Base-by-base conservation (phyloP, 2,888 invertebrate species). In the Xanthorhoe designata region DNA sequence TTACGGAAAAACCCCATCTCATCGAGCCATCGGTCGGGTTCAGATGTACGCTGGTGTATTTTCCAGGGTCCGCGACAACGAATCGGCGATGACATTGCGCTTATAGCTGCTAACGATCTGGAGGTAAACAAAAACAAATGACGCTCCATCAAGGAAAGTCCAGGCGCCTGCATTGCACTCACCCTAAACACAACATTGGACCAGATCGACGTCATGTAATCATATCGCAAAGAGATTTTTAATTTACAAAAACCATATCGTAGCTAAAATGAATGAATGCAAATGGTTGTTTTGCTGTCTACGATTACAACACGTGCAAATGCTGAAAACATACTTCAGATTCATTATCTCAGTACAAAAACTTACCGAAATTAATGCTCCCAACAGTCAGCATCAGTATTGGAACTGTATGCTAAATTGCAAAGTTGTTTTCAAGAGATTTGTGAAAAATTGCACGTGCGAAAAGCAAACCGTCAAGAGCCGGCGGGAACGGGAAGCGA, bases 1-100 rank as follows among this genome's bases (percentile, higher is more conserved):
- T 98, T 98, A 76, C 98, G 94, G 86, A 97, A 98, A 81, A 96
- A 96, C 49, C 97, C 97, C 84, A 96, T 94, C 73, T 95, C 95
- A 77, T 97, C 97, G 76, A 98, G 89, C 95, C 96, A 97, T 78
- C 96, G 95, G 85, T 98, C 98, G 18, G 92, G 90, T 79, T 94
- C 94, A 55, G 94, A 92, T 38, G 89, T 84, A 73, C 93, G 90
- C 77, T 92, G 92, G 78, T 91, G 90, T 72, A 91, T 82, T 87
- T 91, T 92, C 92, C 92, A 92, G 62, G 92, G 85, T 68, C 91
- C 91, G 77, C 92, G 92, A 84, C 86, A 91, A 76, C 89, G 91
- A 72, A 92, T 91, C 71, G 92, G 90, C 35, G 68, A 90, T 73
- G 92, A 90, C 92, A 92, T 93, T 83, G 79, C 85, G 24, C 24